Evolutionary conservation across 2,797 vertebrate species (phyloP).

Genomic region (Paramormyrops hopkinsi): DNA sequence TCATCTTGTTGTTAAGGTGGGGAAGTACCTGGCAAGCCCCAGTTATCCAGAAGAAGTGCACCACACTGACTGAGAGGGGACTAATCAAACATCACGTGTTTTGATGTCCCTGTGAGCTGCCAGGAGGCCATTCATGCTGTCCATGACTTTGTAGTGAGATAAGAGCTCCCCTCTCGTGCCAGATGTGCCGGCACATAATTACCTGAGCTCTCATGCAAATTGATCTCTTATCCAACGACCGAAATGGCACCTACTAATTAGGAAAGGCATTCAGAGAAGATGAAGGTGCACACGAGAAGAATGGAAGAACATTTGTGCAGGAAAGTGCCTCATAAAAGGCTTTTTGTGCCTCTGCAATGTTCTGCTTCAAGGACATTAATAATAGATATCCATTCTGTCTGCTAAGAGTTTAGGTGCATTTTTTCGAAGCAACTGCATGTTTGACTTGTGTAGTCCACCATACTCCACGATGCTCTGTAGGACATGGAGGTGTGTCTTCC

Average conservation of each 20-base stretch:
- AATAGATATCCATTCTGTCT: background rate
- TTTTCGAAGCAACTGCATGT: background rate
- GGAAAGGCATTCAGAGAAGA: slow-evolving; percentile 9
- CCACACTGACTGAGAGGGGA: background rate
- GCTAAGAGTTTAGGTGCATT: background rate
- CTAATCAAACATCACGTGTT: background rate
- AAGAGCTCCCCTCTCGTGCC: background rate
- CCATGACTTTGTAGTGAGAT: slow-evolving; percentile 10
- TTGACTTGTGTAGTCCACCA: background rate
- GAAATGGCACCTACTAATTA: slow-evolving; percentile 12
- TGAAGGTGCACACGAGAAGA: slow-evolving; percentile 1
- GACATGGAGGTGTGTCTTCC: background rate
- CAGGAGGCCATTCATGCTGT: slow-evolving; percentile 5
- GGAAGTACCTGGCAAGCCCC: background rate
- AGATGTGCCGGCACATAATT: slow-evolving; percentile 18
- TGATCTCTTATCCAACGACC: background rate
- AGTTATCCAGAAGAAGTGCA: background rate
- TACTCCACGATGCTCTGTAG: background rate
- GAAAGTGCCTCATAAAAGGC: background rate
- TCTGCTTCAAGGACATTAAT: background rate
- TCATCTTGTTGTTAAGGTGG: background rate
- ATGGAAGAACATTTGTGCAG: background rate
- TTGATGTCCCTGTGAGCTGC: background rate
- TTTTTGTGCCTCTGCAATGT: background rate
- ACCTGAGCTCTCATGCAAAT: slow-evolving; percentile 19